Evolutionary conservation across 2,113 vertebrate genomes (phyloP).

Genomic region (Saimiri boliviensis): DNA sequence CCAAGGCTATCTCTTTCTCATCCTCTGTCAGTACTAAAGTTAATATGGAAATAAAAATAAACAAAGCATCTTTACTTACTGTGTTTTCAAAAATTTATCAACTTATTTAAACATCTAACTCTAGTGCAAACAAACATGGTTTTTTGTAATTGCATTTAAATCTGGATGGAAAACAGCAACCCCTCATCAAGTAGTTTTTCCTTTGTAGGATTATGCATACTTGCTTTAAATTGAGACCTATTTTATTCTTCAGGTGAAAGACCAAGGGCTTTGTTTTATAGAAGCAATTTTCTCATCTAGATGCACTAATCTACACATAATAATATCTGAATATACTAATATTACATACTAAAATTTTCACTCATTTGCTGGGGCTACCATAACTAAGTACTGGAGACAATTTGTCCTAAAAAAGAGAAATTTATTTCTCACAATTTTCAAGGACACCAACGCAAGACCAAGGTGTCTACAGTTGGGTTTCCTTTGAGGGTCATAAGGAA

Average conservation of each 20-base stretch:
- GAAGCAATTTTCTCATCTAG: neutral
- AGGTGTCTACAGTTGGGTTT: neutral
- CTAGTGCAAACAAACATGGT: slow-evolving; percentile 50
- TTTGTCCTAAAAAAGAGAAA: neutral
- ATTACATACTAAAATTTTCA: neutral
- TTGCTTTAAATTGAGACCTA: neutral
- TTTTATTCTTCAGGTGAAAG: neutral
- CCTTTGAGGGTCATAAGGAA: neutral
- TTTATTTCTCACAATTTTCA: neutral
- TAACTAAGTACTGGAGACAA: neutral
- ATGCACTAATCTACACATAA: neutral
- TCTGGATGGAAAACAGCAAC: slow-evolving; percentile 30
- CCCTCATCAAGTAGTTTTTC: neutral
- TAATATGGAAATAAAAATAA: slow-evolving; percentile 74
- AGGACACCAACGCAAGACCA: neutral
- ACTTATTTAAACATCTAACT: slow-evolving; percentile 57
- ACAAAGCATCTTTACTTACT: slow-evolving; percentile 59
- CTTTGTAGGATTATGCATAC: neutral
- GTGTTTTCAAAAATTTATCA: slow-evolving; percentile 62
- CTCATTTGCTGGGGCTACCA: neutral
- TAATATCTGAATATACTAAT: neutral
- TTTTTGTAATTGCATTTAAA: slow-evolving; percentile 60
- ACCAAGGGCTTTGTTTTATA: neutral
- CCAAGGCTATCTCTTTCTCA: slow-evolving; percentile 57
- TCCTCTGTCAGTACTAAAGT: slow-evolving; percentile 66